phyloP scores from a whole-genome alignment of 1,140 invertebrate genomes.

The Drosophila equinoxialis region DNA sequence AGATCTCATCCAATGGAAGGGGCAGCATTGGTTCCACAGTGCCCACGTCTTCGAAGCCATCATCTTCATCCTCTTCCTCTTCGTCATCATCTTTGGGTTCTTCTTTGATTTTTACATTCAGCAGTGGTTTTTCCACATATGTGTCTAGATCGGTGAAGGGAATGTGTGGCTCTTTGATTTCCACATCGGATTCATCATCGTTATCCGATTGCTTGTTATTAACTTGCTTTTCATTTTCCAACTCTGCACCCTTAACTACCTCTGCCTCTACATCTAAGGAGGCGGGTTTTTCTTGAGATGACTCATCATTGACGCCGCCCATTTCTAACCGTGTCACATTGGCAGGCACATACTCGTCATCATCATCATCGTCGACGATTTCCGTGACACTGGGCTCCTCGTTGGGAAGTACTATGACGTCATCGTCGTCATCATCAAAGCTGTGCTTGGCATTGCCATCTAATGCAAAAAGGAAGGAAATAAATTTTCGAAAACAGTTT shows the following conservation, averaged over 20 bases:
- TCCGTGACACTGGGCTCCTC: slow-evolving; percentile 81
- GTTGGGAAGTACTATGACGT: slow-evolving; percentile 81
- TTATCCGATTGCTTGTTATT: slow-evolving; percentile 69
- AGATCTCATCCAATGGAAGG: slow-evolving; percentile 73
- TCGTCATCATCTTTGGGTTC: slow-evolving; percentile 78
- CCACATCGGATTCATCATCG: slow-evolving; percentile 80
- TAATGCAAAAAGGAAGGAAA: not conserved
- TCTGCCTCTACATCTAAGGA: slow-evolving; percentile 13
- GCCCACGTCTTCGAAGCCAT: slow-evolving; percentile 85
- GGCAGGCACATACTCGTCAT: slow-evolving; percentile 77
- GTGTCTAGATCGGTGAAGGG: slow-evolving; percentile 84
- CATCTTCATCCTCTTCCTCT: slow-evolving; percentile 84
- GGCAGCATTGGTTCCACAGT: slow-evolving; percentile 68
- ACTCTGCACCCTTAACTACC: no score
- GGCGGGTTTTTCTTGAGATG: slow-evolving; percentile 23
- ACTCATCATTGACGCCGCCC: slow-evolving; percentile 47
- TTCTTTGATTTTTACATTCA: slow-evolving; percentile 81
- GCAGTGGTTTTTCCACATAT: slow-evolving; percentile 78
- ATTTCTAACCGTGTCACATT: slow-evolving; percentile 57
- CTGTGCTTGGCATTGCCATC: not conserved
- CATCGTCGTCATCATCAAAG: slow-evolving; percentile 79
- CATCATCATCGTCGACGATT: slow-evolving; percentile 82
- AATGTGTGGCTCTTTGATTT: slow-evolving; percentile 82
- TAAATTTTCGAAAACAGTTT: not conserved
- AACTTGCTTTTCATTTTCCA: slow-evolving; percentile 30